phyloP scores from a whole-genome alignment of 1,140 invertebrate genomes.

The Anastatus disparis region DNA sequence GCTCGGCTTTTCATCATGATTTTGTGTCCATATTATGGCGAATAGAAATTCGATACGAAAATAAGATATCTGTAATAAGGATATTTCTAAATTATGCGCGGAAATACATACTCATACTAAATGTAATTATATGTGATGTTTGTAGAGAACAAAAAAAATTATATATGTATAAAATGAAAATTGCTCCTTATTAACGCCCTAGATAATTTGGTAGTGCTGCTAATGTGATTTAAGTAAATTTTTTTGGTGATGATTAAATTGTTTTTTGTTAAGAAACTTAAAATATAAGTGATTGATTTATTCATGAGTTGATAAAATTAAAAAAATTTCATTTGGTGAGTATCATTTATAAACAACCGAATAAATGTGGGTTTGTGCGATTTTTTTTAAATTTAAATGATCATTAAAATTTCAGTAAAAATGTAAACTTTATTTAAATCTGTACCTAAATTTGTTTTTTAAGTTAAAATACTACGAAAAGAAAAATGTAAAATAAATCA shows the following conservation, averaged over 20 bases:
- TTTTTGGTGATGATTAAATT: background rate
- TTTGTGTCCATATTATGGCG: conserved; percentile 4
- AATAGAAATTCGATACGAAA: conserved; percentile 21
- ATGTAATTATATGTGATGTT: background rate
- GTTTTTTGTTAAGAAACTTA: no score
- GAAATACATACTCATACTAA: background rate
- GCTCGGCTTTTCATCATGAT: background rate
- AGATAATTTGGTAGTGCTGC: conserved; percentile 22
- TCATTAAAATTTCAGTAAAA: no score
- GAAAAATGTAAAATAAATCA: no score
- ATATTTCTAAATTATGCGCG: conserved; percentile 19
- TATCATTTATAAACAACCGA: no score
- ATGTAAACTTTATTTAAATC: no score
- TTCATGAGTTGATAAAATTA: no score
- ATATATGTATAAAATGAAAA: conserved; percentile 1
- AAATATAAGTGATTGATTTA: no score
- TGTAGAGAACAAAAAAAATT: background rate
- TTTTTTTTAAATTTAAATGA: no score
- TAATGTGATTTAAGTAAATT: conserved; percentile 21
- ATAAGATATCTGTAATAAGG: conserved; percentile 35
- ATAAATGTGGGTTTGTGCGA: no score
- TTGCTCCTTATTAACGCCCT: conserved; percentile 19
- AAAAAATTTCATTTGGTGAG: no score
- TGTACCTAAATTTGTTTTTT: no score
- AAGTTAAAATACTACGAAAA: no score